Base-by-base conservation (phyloP, 2,797 vertebrate species). In the Craterocephalus amniculus region DNA sequence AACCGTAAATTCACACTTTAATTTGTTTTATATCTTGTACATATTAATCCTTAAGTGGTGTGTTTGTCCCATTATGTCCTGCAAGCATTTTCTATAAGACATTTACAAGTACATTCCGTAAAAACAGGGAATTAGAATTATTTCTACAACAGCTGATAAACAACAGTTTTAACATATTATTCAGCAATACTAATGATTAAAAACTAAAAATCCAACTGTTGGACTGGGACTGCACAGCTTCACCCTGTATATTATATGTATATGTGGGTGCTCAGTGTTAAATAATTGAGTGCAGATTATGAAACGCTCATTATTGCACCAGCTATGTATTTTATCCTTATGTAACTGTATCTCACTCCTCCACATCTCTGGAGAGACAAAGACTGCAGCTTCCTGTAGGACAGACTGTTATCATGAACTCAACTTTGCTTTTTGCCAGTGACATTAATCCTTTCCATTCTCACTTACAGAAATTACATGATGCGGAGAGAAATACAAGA, bases 301-400 rank as follows among this genome's bases (percentile, higher is more conserved):
- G 61, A 48, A 60, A 63, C 9, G 9, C 59, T 82, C 63, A 58
- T 81, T 71, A 48, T 58, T 58, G 27, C 31, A 66, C 65, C 32
- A 58, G 72, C 60, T 70, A 58, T 67, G 67, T 73, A 58, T 73
- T 75, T 45, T 77, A 31, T 35, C 56, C 74, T 93, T 93, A 92
- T 77, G 51, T 86, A 93, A 94, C 84, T 67, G 79, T 80, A 72
- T 84, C 59, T 75, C 68, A 72, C 83, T 87, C 81, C 80, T 85
- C 81, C 74, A 34, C 84, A 83, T 83, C 67, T 74, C 72, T 43
- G 59, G 49, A 70, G 72, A 83, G 8, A 77, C 29, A 58, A 70
- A 79, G 55, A 63, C 73, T 48, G 52, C 43, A 68, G 83, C 56
- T 68, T 43, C 54, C 71, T 35, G 59, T 35, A 36, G 65, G 55